Evolutionary conservation across 2,113 vertebrate genomes (phyloP).

Genomic region (Nothobranchius kuhntae): DNA sequence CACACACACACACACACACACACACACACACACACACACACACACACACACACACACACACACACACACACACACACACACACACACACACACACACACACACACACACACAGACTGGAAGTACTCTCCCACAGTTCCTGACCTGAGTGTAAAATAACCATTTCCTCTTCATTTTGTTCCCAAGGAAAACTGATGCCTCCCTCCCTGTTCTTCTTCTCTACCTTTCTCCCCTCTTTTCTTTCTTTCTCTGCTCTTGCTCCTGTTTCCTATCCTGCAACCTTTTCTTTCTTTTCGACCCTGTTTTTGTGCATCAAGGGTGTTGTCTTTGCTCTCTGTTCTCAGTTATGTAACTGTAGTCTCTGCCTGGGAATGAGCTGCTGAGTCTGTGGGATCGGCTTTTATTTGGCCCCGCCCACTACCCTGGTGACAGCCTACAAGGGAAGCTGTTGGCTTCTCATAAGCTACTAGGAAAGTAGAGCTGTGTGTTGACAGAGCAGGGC

Average conservation of each 20-base stretch:
- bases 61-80: slow-evolving; percentile 2
- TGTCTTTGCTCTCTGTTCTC: slow-evolving; percentile 43
- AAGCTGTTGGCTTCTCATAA: slow-evolving; percentile 31
- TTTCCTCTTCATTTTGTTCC: slow-evolving; percentile 65
- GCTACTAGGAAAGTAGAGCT: slow-evolving; percentile 54
- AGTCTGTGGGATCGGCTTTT: slow-evolving; percentile 46
- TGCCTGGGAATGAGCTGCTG: slow-evolving; percentile 61
- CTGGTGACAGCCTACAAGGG: slow-evolving; percentile 40
- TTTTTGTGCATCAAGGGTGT: slow-evolving; percentile 65
- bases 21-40: slow-evolving; percentile 1
- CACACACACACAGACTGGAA: slow-evolving; percentile 18
- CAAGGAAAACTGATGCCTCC: slow-evolving; percentile 65
- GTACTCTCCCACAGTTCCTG: slow-evolving; percentile 55
- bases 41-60: not conserved
- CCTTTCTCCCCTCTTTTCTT: slow-evolving; percentile 35
- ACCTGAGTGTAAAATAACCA: slow-evolving; percentile 63
- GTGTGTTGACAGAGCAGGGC: slow-evolving; percentile 64
- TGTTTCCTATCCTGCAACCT: slow-evolving; percentile 29
- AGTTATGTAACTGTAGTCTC: slow-evolving; percentile 67
- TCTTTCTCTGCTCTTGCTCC: slow-evolving; percentile 14
- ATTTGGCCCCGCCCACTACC: slow-evolving; percentile 41
- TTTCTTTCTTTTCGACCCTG: slow-evolving; percentile 43
- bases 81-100: slow-evolving; percentile 9
- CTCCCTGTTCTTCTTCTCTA: slow-evolving; percentile 9
- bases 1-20: slow-evolving; percentile 8